phyloP scores from a whole-genome alignment of 2,113 vertebrate genomes.

The Egretta garzetta region DNA sequence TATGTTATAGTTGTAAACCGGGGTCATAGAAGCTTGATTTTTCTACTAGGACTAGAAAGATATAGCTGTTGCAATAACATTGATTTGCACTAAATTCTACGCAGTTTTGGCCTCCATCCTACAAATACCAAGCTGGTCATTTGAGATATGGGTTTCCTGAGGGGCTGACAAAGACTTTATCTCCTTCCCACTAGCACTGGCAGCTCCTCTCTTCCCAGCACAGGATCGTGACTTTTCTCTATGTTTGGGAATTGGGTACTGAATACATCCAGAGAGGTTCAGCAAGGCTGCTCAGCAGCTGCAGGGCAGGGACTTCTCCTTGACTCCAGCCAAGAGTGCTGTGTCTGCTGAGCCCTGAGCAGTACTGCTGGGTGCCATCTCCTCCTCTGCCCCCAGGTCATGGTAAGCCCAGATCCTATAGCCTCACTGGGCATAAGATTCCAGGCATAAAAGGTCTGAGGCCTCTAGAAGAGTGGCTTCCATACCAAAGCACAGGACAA shows the following conservation, averaged over 20 bases:
- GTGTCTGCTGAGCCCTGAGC: not conserved
- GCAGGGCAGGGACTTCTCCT: not conserved
- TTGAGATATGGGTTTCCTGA: slow-evolving; percentile 26
- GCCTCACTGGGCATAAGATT: not conserved
- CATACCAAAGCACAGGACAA: not conserved
- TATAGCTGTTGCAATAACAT: not conserved
- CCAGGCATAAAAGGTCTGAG: not conserved
- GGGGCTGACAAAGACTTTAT: not conserved
- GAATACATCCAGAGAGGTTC: not conserved
- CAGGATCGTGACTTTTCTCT: not conserved
- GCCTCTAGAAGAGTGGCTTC: not conserved
- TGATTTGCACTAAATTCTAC: slow-evolving; percentile 31
- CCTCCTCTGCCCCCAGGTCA: not conserved
- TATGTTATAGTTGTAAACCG: not conserved
- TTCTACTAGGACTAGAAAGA: not conserved
- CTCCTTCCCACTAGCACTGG: not conserved
- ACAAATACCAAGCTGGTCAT: not conserved
- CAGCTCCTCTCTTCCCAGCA: not conserved
- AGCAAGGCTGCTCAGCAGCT: not conserved
- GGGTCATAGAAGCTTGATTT: not conserved
- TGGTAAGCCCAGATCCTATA: not conserved
- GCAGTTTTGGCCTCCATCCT: slow-evolving; percentile 3
- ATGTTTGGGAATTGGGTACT: not conserved
- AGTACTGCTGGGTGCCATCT: not conserved
- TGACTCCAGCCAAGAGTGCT: accelerated